A percentile compares a stretch with the other conserved stretches of the same genome.
Conservation (phyloP, 2,888 invertebrate species). For the Phortica okadai region DNA sequence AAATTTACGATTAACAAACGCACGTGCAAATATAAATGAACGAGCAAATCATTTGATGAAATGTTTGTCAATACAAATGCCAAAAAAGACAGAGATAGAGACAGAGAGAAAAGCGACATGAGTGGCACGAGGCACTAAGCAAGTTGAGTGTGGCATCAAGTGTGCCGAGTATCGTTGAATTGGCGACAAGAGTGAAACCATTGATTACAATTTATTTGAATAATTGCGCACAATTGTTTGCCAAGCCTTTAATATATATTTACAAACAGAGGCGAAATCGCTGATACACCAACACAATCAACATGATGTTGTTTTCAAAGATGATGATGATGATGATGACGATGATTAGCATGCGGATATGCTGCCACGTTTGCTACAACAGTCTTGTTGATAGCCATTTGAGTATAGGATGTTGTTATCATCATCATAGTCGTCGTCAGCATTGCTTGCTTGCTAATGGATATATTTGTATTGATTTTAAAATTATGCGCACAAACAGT, state of each 20-base stretch:
- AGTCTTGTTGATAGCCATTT: background rate
- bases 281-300: slow-evolving; percentile 3
- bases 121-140: background rate
- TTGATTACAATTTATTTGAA: slow-evolving; percentile 63
- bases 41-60: slow-evolving; percentile 23
- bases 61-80: slow-evolving; percentile 4
- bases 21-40: slow-evolving; percentile 21
- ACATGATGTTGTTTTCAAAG: background rate
- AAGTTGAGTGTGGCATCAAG: background rate
- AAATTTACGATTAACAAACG: slow-evolving; percentile 26
- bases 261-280: slow-evolving; percentile 2
- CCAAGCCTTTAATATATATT: slow-evolving; percentile 13
- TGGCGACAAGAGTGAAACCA: slow-evolving; percentile 45
- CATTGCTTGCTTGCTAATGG: slow-evolving; percentile 51
- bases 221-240: slow-evolving; percentile 51
- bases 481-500: slow-evolving; percentile 75
- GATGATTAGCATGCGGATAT: background rate
- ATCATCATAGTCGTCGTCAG: slow-evolving; percentile 4
- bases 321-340: slow-evolving; percentile 1
- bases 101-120: background rate
- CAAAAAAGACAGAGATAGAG: background rate
- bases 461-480: slow-evolving; percentile 76
- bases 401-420: slow-evolving; percentile 30
- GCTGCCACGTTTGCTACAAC: background rate
- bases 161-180: background rate